Percentiles rank a stretch among this genome's conserved stretches.
These are phyloP conservation scores for Pseudobourletiella spinata DNA, from an alignment of 1,140 invertebrate species.

Conservation along the genomic window DNA sequence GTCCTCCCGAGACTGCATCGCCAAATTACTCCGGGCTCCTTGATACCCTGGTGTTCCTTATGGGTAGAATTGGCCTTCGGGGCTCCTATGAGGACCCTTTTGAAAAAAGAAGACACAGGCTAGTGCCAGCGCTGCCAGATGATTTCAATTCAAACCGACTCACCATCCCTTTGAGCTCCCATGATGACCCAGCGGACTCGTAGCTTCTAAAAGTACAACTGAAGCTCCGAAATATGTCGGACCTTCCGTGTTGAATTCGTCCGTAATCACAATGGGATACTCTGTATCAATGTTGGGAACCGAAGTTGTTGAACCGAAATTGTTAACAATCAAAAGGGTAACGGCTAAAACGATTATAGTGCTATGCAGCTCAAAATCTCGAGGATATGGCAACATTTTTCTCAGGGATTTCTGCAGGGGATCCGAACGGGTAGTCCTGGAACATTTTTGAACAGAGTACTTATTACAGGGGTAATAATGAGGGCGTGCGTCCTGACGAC, in stretches of 20 bases:
- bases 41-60: neutral
- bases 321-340: too few species aligned
- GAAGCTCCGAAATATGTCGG: conserved; percentile 24
- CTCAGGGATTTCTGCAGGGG: too few species aligned
- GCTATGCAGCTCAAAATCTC: too few species aligned
- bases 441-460: too few species aligned
- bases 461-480: too few species aligned
- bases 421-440: too few species aligned
- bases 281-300: conserved; percentile 23
- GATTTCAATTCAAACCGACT: neutral
- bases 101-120: neutral
- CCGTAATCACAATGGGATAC: conserved; percentile 27
- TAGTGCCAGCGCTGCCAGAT: neutral
- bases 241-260: conserved; percentile 2
- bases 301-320: too few species aligned
- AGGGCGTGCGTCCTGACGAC: too few species aligned
- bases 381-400: too few species aligned
- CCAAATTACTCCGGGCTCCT: conserved; percentile 5
- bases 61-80: conserved; percentile 8
- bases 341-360: too few species aligned
- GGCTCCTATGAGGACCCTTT: conserved; percentile 6
- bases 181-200: neutral
- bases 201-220: conserved; percentile 3
- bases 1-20: neutral
- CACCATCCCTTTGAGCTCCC: conserved; percentile 1